phyloP scores from a whole-genome alignment of 1,140 invertebrate genomes.

The Lepidostoma basale region DNA sequence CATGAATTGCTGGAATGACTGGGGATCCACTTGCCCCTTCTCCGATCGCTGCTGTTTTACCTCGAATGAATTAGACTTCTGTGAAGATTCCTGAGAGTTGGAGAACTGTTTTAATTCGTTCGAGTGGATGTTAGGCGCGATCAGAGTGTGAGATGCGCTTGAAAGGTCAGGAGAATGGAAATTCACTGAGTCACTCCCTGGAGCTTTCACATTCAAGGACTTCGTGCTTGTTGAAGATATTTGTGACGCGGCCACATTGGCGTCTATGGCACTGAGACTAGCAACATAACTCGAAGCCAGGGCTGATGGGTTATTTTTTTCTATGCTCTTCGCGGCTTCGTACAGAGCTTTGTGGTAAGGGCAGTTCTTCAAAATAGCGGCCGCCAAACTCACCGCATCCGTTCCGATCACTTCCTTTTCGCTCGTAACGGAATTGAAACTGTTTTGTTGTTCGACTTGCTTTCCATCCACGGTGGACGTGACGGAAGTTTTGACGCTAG shows the following conservation, averaged over 20 bases:
- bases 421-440: constrained; percentile 10
- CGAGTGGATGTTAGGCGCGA: constrained; percentile 41
- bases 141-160: constrained; percentile 51
- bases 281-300: constrained; percentile 55
- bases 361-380: constrained; percentile 59
- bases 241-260: constrained; percentile 36
- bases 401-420: constrained; percentile 45
- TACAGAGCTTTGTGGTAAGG: constrained; percentile 60
- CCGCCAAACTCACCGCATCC: constrained; percentile 55
- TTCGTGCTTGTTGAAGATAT: constrained; percentile 7
- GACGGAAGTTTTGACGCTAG: constrained; percentile 52
- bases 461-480: constrained; percentile 53
- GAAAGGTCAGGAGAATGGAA: constrained; percentile 51
- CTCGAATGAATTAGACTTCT: constrained; percentile 32
- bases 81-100: constrained; percentile 40
- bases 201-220: constrained; percentile 44
- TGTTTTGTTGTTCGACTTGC: constrained; percentile 9
- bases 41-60: constrained; percentile 54
- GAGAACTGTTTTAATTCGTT: constrained; percentile 41
- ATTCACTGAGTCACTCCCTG: constrained; percentile 50
- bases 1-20: constrained; percentile 45
- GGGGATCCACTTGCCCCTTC: constrained; percentile 44
- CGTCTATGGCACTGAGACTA: constrained; percentile 54
- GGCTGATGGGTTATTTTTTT: constrained; percentile 51
- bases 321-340: constrained; percentile 54